Conservation (phyloP, 2,888 invertebrate species). For the Cheilosia variabilis region DNA sequence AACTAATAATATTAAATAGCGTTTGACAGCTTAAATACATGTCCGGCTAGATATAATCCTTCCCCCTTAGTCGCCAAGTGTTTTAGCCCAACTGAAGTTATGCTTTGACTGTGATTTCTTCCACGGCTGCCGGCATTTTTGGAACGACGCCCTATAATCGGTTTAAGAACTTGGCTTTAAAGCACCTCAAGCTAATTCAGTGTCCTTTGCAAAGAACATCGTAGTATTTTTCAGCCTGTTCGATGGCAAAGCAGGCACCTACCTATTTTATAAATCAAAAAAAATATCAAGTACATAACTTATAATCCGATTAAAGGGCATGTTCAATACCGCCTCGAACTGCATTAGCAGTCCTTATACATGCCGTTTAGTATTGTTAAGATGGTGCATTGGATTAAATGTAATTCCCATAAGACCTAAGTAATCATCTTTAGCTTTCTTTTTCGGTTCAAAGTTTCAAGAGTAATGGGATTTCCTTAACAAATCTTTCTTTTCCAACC, state of each 20-base stretch:
- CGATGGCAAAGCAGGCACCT: background rate
- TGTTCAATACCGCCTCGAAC: background rate
- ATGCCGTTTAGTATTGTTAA: background rate
- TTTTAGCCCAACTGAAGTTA: too few relatives aligned
- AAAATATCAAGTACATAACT: background rate
- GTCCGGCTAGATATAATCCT: too few relatives aligned
- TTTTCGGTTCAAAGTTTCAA: constrained; percentile 15
- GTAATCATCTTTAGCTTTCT: background rate
- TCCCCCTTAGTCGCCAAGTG: too few relatives aligned
- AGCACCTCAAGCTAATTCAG: too few relatives aligned
- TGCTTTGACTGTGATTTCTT: too few relatives aligned
- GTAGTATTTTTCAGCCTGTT: background rate
- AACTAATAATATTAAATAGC: too few relatives aligned
- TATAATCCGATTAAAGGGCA: background rate
- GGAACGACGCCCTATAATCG: too few relatives aligned
- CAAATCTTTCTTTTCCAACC: background rate
- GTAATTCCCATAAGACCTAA: background rate
- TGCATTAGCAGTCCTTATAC: background rate
- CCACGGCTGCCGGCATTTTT: too few relatives aligned
- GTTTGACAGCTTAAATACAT: too few relatives aligned
- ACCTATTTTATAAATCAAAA: background rate
- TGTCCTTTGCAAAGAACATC: too few relatives aligned
- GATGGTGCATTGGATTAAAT: background rate
- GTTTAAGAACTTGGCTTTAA: too few relatives aligned
- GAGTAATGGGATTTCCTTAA: constrained; percentile 6